Evolutionary conservation across 2,797 vertebrate species (phyloP).

Genomic region (Limosa lapponica): DNA sequence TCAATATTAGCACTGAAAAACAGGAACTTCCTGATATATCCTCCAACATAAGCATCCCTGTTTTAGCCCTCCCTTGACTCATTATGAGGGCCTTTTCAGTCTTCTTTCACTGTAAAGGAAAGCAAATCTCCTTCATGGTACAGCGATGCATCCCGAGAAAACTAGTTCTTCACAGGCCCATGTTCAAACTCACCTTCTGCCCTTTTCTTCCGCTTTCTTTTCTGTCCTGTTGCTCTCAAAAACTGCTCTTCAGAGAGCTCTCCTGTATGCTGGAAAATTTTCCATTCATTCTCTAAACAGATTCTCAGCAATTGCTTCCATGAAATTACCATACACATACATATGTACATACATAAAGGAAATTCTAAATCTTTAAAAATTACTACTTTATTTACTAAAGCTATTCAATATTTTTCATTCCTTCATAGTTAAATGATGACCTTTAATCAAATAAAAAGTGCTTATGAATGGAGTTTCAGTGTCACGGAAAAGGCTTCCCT

Average conservation of each 20-base stretch:
- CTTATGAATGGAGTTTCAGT: constrained; percentile 12
- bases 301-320: background rate
- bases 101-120: background rate
- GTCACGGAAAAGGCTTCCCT: background rate
- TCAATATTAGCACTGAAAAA: background rate
- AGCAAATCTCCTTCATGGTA: background rate
- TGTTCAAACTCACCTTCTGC: background rate
- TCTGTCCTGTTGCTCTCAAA: background rate
- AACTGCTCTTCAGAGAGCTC: background rate
- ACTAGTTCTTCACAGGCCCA: background rate
- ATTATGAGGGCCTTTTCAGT: background rate
- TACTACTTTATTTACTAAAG: background rate
- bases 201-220: background rate
- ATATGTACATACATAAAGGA: background rate
- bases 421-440: background rate
- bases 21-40: background rate
- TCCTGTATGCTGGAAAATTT: background rate
- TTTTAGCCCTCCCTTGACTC: background rate
- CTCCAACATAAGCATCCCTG: background rate
- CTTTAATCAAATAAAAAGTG: background rate
- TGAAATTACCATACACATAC: background rate
- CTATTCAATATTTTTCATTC: background rate
- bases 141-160: background rate
- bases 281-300: background rate
- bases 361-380: background rate